Percentiles rank a stretch among this genome's conserved stretches.
These are phyloP conservation scores for Platygyra sinensis DNA, from an alignment of 64 coral and sea anemone species.

Conservation along the genomic window DNA sequence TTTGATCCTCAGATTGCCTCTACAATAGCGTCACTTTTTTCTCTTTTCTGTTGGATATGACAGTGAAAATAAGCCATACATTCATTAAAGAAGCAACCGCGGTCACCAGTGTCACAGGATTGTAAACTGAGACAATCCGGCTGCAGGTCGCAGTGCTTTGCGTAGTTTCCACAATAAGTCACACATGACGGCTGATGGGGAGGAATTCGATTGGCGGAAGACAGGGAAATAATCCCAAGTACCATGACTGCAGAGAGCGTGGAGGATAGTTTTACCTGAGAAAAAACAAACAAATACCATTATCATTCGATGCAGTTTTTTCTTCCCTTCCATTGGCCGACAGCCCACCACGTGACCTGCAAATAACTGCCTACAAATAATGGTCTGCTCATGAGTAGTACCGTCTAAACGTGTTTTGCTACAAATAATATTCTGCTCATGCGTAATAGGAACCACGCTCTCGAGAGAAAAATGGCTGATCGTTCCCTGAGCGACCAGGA, in stretches of 20 bases:
- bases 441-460: too few relatives aligned
- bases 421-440: too few relatives aligned
- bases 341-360: too few relatives aligned
- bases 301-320: too few relatives aligned
- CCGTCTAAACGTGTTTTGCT: too few relatives aligned
- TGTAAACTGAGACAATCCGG: background rate
- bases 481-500: too few relatives aligned
- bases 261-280: background rate
- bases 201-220: background rate
- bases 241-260: background rate
- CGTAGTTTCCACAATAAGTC: background rate
- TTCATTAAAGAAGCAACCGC: background rate
- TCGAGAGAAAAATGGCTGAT: too few relatives aligned
- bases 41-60: background rate
- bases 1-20: background rate
- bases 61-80: background rate
- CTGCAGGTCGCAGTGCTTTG: background rate
- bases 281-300: background rate
- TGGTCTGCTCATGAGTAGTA: too few relatives aligned
- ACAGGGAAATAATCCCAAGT: background rate
- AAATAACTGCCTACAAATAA: too few relatives aligned
- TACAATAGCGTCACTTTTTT: background rate
- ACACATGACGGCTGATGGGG: background rate
- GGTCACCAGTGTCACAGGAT: background rate
- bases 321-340: too few relatives aligned